Percentiles rank a stretch among this genome's conserved stretches.
These are phyloP conservation scores for Megaceryle torquata DNA, from an alignment of 2,113 vertebrate genomes.

Conservation along the genomic window DNA sequence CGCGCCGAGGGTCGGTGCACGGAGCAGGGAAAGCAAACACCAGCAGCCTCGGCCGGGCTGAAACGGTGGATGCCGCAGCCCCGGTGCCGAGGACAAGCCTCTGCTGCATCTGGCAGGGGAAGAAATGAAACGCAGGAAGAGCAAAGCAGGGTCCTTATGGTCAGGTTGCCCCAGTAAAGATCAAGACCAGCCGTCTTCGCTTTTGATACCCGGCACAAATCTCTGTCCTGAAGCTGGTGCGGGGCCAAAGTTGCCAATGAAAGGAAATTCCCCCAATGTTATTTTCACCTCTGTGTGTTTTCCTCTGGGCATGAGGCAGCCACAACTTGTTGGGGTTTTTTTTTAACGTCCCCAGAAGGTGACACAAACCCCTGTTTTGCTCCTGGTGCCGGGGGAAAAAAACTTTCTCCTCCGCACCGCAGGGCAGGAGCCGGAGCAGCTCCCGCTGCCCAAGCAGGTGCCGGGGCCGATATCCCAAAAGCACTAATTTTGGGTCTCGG, in stretches of 20 bases:
- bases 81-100: neutral
- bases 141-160: neutral
- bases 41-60: accelerated
- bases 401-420: accelerated
- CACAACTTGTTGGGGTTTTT: neutral
- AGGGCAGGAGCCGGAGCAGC: accelerated
- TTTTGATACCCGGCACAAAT: neutral
- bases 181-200: neutral
- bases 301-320: neutral
- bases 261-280: neutral
- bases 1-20: accelerated
- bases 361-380: too few species aligned
- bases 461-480: neutral
- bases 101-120: neutral
- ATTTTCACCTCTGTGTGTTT: neutral
- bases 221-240: accelerated
- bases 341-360: neutral
- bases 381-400: neutral
- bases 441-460: neutral
- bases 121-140: neutral
- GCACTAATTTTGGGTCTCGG: accelerated
- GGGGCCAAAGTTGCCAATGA: neutral
- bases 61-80: accelerated
- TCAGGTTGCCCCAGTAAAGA: neutral
- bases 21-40: neutral